Percentiles rank a stretch among this genome's conserved stretches.
These are phyloP conservation scores for Auanema freiburgensis DNA, from an alignment of 2,888 invertebrate species.

Conservation along the genomic window DNA sequence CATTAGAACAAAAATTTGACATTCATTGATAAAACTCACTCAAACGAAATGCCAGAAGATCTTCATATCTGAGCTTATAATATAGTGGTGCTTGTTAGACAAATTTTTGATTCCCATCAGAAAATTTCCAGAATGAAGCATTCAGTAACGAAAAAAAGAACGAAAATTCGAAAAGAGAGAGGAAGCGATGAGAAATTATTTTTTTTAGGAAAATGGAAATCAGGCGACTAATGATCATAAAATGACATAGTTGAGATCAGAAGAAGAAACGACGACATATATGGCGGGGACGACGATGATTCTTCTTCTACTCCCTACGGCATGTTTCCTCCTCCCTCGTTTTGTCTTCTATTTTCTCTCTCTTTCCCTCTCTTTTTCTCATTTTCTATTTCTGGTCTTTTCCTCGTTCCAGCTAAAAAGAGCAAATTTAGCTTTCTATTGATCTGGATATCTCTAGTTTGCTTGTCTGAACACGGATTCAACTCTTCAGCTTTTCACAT, in stretches of 20 bases:
- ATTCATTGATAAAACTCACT: neutral
- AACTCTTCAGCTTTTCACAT: constrained; percentile 1
- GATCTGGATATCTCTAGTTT: constrained; percentile 1
- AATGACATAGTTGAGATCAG: no score
- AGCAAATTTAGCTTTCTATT: no score
- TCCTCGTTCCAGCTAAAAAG: neutral
- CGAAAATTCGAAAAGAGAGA: neutral
- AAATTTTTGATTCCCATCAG: neutral
- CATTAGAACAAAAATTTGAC: neutral
- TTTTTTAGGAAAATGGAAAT: neutral
- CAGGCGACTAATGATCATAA: no score
- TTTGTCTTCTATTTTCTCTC: neutral
- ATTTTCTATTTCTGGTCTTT: neutral
- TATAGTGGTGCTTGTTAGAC: neutral
- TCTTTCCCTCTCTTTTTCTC: neutral
- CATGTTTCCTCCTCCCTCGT: neutral
- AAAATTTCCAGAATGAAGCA: neutral
- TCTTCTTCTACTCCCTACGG: constrained; percentile 2
- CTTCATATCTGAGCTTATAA: neutral
- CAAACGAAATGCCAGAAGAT: neutral
- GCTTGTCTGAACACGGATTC: neutral
- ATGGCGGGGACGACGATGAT: no score
- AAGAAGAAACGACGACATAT: no score
- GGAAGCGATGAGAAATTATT: neutral
- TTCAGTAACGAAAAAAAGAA: constrained; percentile 4